A percentile compares a stretch with the other conserved stretches of the same genome.
Evolutionary conservation across 2,888 invertebrate genomes (phyloP).

Genomic region (Euplagia quadripunctaria): DNA sequence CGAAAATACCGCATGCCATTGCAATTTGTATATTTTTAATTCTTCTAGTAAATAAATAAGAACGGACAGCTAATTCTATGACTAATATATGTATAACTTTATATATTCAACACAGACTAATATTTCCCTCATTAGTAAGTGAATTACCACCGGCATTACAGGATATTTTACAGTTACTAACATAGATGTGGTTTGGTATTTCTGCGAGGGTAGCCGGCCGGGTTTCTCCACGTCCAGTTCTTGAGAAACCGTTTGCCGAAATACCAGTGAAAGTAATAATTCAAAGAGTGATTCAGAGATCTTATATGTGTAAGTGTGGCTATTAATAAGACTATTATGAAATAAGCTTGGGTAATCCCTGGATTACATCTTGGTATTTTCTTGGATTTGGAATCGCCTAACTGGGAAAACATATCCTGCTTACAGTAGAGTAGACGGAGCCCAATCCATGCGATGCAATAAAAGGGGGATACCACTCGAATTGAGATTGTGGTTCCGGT

Average conservation of each 20-base stretch:
- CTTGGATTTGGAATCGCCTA: neutral
- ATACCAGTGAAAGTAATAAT: neutral
- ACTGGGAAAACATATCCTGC: neutral
- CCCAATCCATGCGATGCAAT: too few relatives aligned
- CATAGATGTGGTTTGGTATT: conserved; percentile 12
- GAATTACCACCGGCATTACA: neutral
- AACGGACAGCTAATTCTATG: neutral
- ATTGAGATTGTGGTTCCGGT: too few relatives aligned
- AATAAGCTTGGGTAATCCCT: neutral
- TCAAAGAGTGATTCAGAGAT: conserved; percentile 8
- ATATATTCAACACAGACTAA: neutral
- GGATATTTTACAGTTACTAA: neutral
- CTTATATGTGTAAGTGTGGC: neutral
- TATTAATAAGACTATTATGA: neutral
- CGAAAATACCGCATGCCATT: neutral
- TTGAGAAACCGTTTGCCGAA: neutral
- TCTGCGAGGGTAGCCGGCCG: neutral
- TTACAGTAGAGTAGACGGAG: neutral
- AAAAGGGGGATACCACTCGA: too few relatives aligned
- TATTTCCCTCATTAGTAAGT: conserved; percentile 9
- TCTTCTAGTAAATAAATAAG: neutral
- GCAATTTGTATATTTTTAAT: neutral
- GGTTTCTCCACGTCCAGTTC: conserved; percentile 1
- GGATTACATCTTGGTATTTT: neutral
- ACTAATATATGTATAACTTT: neutral